Evolutionary conservation across 2,113 vertebrate genomes (phyloP).

Genomic region (Amphiprion percula): DNA sequence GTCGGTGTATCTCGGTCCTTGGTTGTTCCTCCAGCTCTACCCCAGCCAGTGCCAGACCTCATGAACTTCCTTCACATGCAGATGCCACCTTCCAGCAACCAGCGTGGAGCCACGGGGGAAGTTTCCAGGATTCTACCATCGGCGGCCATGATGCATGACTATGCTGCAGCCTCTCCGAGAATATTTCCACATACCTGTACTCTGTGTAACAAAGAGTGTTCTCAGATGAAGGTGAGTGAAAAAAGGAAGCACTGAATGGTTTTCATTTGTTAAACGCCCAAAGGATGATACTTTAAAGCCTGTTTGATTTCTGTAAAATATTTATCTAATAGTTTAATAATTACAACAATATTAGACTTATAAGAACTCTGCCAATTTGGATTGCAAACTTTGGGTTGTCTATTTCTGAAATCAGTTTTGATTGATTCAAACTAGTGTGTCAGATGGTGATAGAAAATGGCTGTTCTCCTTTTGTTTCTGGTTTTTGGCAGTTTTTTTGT

Average conservation of each 20-base stretch:
- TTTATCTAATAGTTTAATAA: no score
- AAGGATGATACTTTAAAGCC: no score
- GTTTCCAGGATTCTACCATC: slow-evolving; percentile 86
- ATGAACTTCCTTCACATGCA: not conserved
- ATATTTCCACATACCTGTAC: slow-evolving; percentile 96
- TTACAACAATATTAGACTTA: no score
- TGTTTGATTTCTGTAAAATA: no score
- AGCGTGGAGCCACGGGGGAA: not conserved
- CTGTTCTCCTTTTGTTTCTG: no score
- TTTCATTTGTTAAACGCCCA: no score
- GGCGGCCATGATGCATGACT: slow-evolving; percentile 94
- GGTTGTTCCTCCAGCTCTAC: not conserved
- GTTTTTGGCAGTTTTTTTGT: no score
- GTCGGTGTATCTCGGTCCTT: slow-evolving; percentile 24
- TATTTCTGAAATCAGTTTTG: no score
- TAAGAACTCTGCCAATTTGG: no score
- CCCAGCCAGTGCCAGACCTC: not conserved
- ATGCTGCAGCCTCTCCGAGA: slow-evolving; percentile 91
- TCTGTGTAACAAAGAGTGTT: slow-evolving; percentile 95
- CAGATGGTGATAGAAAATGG: no score
- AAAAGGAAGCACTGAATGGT: not conserved
- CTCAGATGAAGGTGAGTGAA: slow-evolving; percentile 93
- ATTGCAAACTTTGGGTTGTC: no score
- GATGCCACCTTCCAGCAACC: not conserved
- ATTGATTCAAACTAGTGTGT: no score